A percentile compares a stretch with the other conserved stretches of the same genome.
Evolutionary conservation across 2,888 invertebrate genomes (phyloP).

Genomic region (Volucella inanis): DNA sequence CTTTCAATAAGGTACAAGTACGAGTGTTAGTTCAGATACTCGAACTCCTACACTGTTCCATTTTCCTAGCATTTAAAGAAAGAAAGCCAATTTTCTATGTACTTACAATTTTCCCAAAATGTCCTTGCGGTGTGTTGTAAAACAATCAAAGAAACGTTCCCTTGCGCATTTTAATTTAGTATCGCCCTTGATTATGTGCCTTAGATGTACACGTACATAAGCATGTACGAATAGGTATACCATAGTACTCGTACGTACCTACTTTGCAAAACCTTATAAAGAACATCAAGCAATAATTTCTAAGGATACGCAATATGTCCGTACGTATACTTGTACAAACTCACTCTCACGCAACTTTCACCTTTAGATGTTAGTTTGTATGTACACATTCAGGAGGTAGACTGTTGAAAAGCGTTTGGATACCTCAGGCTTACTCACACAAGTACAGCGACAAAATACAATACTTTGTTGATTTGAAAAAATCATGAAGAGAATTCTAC

Average conservation of each 20-base stretch:
- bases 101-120: not conserved
- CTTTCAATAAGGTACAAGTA: constrained; percentile 14
- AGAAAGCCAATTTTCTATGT: not conserved
- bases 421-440: constrained; percentile 12
- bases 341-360: constrained; percentile 5
- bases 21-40: too few species aligned
- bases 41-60: not conserved
- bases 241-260: not conserved
- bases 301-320: too few species aligned
- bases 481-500: constrained; percentile 43
- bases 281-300: too few species aligned
- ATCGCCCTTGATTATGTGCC: not conserved
- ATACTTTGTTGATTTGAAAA: constrained; percentile 45
- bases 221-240: not conserved
- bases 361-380: too few species aligned
- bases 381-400: not conserved
- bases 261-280: not conserved
- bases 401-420: not conserved
- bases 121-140: constrained; percentile 17
- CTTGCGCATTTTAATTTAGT: constrained; percentile 12
- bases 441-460: too few species aligned
- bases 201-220: too few species aligned
- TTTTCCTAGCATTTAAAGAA: not conserved
- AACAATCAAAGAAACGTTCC: constrained; percentile 23
- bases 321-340: not conserved